A percentile compares a stretch with the other conserved stretches of the same genome.
Conservation (phyloP, 2,113 vertebrate genomes). For the Phasianus colchicus region DNA sequence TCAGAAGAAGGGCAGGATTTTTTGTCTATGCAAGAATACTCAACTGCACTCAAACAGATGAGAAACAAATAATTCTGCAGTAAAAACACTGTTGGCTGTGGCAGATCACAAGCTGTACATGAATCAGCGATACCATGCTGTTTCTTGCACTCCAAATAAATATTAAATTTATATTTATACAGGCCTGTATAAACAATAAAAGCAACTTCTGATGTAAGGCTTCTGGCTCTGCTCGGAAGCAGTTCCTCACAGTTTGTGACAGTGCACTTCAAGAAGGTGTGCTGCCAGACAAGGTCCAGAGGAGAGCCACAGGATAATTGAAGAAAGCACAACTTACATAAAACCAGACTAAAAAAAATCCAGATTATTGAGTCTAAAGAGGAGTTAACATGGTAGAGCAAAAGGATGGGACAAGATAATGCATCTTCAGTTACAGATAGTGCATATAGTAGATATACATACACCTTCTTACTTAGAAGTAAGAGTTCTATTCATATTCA, state of each 20-base stretch:
- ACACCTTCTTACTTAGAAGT: background rate
- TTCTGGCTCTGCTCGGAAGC: background rate
- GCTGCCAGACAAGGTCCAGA: background rate
- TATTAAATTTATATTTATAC: slow-evolving; percentile 41
- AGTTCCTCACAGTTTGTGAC: background rate
- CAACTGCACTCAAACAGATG: background rate
- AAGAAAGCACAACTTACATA: slow-evolving; percentile 27
- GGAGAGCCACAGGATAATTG: background rate
- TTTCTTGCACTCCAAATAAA: slow-evolving; percentile 41
- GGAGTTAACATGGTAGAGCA: background rate
- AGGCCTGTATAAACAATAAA: slow-evolving; percentile 34
- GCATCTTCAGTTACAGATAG: background rate
- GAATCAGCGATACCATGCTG: slow-evolving; percentile 50
- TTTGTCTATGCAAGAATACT: slow-evolving; percentile 19
- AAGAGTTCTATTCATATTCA: background rate
- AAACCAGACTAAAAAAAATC: background rate
- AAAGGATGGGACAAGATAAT: background rate
- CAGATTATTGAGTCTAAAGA: background rate
- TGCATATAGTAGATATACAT: background rate
- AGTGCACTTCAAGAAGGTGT: background rate
- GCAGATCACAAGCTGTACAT: slow-evolving; percentile 55
- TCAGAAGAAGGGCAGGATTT: slow-evolving; percentile 8
- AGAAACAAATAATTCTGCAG: slow-evolving; percentile 43
- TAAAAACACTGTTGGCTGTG: slow-evolving; percentile 10
- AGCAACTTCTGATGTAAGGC: slow-evolving; percentile 4